Percentiles rank a stretch among this genome's conserved stretches.
These are phyloP conservation scores for Diabrotica balteata DNA, from an alignment of 2,888 invertebrate species.

Conservation along the genomic window DNA sequence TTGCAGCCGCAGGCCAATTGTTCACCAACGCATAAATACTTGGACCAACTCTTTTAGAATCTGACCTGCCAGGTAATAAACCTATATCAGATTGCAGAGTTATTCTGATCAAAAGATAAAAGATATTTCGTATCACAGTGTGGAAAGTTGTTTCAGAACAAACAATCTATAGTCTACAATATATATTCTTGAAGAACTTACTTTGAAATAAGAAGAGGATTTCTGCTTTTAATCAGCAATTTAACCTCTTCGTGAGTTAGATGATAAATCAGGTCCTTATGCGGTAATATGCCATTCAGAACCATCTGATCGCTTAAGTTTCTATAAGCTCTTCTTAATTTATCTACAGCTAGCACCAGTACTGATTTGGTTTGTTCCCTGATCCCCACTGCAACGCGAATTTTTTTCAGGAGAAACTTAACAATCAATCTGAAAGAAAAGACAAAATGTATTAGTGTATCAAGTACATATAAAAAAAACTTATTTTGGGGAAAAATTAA, in stretches of 20 bases:
- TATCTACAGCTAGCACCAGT: conserved; percentile 64
- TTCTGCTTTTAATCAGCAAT: conserved; percentile 62
- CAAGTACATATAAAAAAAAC: too few species aligned
- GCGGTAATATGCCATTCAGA: conserved; percentile 70
- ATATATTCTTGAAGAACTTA: conserved; percentile 54
- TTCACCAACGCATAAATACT: too few species aligned
- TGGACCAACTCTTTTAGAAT: too few species aligned
- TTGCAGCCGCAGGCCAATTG: too few species aligned
- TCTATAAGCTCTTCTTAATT: conserved; percentile 67
- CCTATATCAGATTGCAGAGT: too few species aligned
- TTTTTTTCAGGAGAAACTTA: conserved; percentile 68
- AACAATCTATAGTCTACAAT: too few species aligned
- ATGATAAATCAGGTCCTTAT: conserved; percentile 70
- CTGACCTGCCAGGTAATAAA: too few species aligned
- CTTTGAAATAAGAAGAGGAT: conserved; percentile 69
- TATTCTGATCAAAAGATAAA: too few species aligned
- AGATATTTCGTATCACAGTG: too few species aligned
- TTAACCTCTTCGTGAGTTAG: conserved; percentile 72
- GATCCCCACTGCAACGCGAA: conserved; percentile 67
- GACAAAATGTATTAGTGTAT: too few species aligned
- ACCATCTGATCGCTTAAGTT: conserved; percentile 67
- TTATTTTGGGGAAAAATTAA: too few species aligned
- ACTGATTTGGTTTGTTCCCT: conserved; percentile 75
- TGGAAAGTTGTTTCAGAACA: too few species aligned
- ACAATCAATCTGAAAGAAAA: conserved; percentile 62